phyloP scores from a whole-genome alignment of 2,888 invertebrate species.

The Plebejus anna region DNA sequence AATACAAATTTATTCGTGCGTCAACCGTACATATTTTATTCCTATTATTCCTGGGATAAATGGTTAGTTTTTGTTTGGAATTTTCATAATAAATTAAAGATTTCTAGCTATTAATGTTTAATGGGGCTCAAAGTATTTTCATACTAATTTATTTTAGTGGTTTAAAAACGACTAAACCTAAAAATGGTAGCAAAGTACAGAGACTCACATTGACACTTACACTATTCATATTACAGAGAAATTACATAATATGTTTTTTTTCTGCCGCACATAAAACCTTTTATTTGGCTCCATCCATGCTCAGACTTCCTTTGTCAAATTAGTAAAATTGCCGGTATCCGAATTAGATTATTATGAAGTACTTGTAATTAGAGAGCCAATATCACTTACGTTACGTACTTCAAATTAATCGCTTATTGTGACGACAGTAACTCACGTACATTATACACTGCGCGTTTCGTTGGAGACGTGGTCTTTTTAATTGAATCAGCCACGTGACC shows the following conservation, averaged over 20 bases:
- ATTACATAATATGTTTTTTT: neutral
- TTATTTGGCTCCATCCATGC: neutral
- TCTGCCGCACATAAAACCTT: neutral
- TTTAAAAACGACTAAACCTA: no score
- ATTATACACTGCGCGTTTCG: slow-evolving; percentile 13
- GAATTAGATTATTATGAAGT: neutral
- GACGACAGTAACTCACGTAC: neutral
- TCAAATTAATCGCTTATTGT: neutral
- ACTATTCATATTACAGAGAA: no score
- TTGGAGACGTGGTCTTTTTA: slow-evolving; percentile 19
- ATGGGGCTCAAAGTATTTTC: no score
- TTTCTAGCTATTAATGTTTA: no score
- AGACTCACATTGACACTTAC: no score
- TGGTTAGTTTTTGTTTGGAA: no score
- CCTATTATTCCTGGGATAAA: no score
- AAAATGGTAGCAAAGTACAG: no score
- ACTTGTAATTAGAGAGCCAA: neutral
- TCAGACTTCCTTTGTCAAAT: neutral
- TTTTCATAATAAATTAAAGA: no score
- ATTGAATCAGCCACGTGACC: slow-evolving; percentile 23
- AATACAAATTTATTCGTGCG: no score
- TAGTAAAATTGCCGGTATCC: neutral
- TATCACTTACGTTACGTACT: neutral
- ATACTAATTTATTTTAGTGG: no score
- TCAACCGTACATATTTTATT: no score